Conservation (phyloP, 2,888 invertebrate species). For the Ornithoptera priamus region DNA sequence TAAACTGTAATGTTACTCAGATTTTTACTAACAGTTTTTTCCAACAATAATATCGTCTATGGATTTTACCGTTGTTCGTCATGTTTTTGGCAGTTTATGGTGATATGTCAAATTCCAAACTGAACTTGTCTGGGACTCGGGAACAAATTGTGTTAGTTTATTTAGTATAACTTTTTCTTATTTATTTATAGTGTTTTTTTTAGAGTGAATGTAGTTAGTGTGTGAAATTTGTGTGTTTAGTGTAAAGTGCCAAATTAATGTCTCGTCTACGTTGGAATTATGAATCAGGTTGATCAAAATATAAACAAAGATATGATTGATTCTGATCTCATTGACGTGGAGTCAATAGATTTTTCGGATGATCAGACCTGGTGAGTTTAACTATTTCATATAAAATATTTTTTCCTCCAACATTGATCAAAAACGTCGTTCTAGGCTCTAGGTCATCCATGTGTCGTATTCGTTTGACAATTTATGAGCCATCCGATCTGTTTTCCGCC, state of each 20-base stretch:
- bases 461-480: slow-evolving; percentile 32
- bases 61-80: slow-evolving; percentile 62
- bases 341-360: slow-evolving; percentile 77
- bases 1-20: not conserved
- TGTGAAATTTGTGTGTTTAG: slow-evolving; percentile 65
- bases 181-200: slow-evolving; percentile 63
- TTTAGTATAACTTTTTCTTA: slow-evolving; percentile 58
- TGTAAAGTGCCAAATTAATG: slow-evolving; percentile 77
- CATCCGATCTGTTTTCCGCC: slow-evolving; percentile 26
- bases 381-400: slow-evolving; percentile 1
- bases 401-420: slow-evolving; percentile 1
- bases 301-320: slow-evolving; percentile 79
- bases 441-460: slow-evolving; percentile 28
- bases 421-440: slow-evolving; percentile 13
- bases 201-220: slow-evolving; percentile 64
- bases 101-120: slow-evolving; percentile 74
- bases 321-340: slow-evolving; percentile 79
- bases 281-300: slow-evolving; percentile 76
- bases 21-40: not conserved
- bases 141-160: slow-evolving; percentile 66
- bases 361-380: slow-evolving; percentile 81
- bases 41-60: slow-evolving; percentile 41
- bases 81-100: slow-evolving; percentile 58
- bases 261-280: slow-evolving; percentile 62
- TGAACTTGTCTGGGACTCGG: slow-evolving; percentile 66